These are phyloP conservation scores for Rhopalosiphum maidis DNA, from an alignment of 1,140 invertebrate species.

Conservation along the genomic window DNA sequence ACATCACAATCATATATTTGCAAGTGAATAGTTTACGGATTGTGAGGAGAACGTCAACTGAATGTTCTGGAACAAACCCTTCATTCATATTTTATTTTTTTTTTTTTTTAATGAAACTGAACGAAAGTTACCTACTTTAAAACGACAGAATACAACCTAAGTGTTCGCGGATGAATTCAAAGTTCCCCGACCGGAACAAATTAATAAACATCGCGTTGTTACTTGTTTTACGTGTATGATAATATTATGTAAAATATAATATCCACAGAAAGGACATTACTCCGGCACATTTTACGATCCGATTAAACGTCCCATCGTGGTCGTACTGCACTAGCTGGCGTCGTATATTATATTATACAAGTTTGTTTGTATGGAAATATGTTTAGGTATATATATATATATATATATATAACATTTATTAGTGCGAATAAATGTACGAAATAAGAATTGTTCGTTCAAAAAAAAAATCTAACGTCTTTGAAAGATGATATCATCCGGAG, in stretches of 20 bases:
- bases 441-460: not conserved
- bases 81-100: not conserved
- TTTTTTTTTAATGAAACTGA: not conserved
- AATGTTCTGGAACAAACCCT: not conserved
- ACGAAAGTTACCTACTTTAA: not conserved
- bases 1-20: not conserved
- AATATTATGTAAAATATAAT: slow-evolving; percentile 10
- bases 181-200: not conserved
- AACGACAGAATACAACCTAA: not conserved
- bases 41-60: not conserved
- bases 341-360: not conserved
- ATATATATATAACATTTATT: slow-evolving; percentile 25
- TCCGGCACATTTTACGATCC: slow-evolving; percentile 11
- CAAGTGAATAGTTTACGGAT: not conserved
- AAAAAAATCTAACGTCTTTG: not conserved
- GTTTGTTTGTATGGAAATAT: not conserved
- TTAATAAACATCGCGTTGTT: slow-evolving; percentile 3
- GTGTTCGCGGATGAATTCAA: not conserved
- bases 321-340: not conserved
- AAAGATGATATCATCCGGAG: not conserved
- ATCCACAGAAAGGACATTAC: not conserved
- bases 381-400: not conserved
- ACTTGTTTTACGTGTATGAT: not conserved
- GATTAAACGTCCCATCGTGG: not conserved
- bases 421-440: not conserved